These are phyloP conservation scores for Agriotes lineatus DNA, from an alignment of 2,888 invertebrate genomes.

Conservation along the genomic window DNA sequence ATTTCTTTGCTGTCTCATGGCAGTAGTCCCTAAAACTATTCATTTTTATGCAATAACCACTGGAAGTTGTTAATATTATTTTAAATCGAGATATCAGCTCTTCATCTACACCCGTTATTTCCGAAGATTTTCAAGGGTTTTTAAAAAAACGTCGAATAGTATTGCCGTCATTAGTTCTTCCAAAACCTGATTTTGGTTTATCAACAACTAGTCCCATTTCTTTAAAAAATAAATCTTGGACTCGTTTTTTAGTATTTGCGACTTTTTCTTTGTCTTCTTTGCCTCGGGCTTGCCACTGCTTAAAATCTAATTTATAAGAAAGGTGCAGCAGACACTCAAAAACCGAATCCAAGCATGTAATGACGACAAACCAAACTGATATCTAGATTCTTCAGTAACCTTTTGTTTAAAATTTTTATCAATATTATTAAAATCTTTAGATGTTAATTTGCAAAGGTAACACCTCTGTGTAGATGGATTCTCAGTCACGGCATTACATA, in stretches of 20 bases:
- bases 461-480: neutral
- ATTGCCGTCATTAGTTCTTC: slow-evolving; percentile 42
- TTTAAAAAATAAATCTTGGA: neutral
- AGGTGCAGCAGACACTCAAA: slow-evolving; percentile 1
- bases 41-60: neutral
- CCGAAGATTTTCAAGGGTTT: slow-evolving; percentile 6
- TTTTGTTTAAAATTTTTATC: neutral
- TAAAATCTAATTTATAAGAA: slow-evolving; percentile 2
- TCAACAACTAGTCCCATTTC: slow-evolving; percentile 35
- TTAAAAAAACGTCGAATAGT: slow-evolving; percentile 39
- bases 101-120: neutral
- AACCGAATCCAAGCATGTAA: slow-evolving; percentile 4
- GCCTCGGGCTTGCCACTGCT: neutral
- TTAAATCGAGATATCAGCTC: neutral
- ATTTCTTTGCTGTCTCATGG: no score
- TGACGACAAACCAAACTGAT: neutral
- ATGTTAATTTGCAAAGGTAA: neutral
- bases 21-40: no score
- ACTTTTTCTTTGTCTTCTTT: neutral
- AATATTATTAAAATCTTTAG: neutral
- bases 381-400: no score
- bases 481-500: neutral
- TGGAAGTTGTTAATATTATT: neutral
- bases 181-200: slow-evolving; percentile 38
- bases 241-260: neutral